Percentiles rank a stretch among this genome's conserved stretches.
These are phyloP conservation scores for Deilephila elpenor DNA, from an alignment of 2,888 invertebrate genomes.

Conservation along the genomic window DNA sequence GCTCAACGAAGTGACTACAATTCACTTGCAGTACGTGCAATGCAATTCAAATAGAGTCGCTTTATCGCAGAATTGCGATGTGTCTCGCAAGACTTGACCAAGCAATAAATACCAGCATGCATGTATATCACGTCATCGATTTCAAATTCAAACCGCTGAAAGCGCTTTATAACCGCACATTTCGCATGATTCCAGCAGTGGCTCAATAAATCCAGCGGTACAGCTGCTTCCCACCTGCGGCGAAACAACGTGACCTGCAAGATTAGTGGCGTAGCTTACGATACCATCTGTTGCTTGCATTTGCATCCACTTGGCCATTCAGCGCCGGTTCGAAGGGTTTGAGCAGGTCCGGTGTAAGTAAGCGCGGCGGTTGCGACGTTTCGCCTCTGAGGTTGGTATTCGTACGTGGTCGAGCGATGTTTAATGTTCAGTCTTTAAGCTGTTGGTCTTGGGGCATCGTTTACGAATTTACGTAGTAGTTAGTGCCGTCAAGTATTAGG, in stretches of 20 bases:
- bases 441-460: not conserved
- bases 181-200: conserved; percentile 3
- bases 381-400: not conserved
- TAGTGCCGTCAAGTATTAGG: not conserved
- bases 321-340: conserved; percentile 1
- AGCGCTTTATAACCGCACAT: conserved; percentile 3
- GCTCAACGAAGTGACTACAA: no score
- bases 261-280: conserved; percentile 36
- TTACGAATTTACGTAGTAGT: not conserved
- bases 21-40: no score
- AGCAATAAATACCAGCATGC: not conserved
- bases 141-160: not conserved
- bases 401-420: conserved; percentile 2
- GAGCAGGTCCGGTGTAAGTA: not conserved
- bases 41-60: no score
- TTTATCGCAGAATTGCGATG: not conserved
- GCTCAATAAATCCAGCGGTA: conserved; percentile 29
- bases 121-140: conserved; percentile 14
- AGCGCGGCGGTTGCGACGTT: not conserved
- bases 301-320: conserved; percentile 24
- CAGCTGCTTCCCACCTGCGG: conserved; percentile 31
- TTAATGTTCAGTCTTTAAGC: not conserved
- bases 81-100: not conserved
- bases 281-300: conserved; percentile 36
- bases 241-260: conserved; percentile 33